These are phyloP conservation scores for Phaonia tiefii DNA, from an alignment of 2,888 invertebrate species.

Conservation along the genomic window DNA sequence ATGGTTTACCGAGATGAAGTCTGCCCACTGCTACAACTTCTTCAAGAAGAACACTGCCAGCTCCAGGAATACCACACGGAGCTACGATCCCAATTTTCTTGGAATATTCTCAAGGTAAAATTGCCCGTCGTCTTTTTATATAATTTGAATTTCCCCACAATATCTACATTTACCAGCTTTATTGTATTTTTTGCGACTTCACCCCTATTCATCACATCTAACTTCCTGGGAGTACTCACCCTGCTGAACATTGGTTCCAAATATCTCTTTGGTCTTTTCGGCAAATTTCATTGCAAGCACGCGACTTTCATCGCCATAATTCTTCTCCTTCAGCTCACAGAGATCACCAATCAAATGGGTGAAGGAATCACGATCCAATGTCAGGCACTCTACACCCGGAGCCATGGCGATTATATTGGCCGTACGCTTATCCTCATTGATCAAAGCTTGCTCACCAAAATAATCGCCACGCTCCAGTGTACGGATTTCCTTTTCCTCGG, in stretches of 20 bases:
- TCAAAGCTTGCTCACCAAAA: conserved; percentile 93
- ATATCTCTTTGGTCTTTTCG: conserved; percentile 77
- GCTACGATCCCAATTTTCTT: no score
- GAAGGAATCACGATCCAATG: conserved; percentile 89
- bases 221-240: no score
- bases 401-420: conserved; percentile 95
- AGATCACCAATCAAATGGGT: conserved; percentile 89
- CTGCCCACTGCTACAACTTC: no score
- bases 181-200: no score
- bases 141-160: no score
- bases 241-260: conserved; percentile 78
- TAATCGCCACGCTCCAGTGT: conserved; percentile 88
- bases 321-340: conserved; percentile 87
- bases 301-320: conserved; percentile 86
- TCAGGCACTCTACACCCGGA: conserved; percentile 92
- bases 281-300: conserved; percentile 79
- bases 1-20: no score
- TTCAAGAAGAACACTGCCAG: no score
- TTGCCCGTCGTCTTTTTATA: no score
- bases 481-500: conserved; percentile 86
- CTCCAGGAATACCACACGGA: no score
- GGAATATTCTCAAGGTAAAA: no score
- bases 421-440: conserved; percentile 92
- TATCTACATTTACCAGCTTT: no score
- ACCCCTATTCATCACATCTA: no score